These are phyloP conservation scores for Cladopsammia gracilis DNA, from an alignment of 64 coral and sea anemone species.

Conservation along the genomic window DNA sequence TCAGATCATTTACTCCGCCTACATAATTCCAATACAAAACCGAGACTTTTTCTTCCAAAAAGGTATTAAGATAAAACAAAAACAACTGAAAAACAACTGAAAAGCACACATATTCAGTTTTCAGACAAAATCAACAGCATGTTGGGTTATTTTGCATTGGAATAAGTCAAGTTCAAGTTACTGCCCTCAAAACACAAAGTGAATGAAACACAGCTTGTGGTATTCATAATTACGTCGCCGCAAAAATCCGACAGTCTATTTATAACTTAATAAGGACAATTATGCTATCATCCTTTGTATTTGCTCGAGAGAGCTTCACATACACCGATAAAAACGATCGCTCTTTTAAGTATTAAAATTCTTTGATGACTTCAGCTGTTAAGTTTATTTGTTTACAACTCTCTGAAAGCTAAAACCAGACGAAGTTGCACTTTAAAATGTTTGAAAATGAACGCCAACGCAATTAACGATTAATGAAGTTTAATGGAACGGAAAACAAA, in stretches of 20 bases:
- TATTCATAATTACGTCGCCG: neutral
- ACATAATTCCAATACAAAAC: too few species aligned
- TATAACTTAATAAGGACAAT: slow-evolving; percentile 14
- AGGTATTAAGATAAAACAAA: too few species aligned
- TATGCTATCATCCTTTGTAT: neutral
- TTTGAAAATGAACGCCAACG: neutral
- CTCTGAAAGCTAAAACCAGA: neutral
- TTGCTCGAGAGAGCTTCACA: neutral
- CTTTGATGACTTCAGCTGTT: neutral
- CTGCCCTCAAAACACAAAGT: neutral
- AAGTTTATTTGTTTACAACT: neutral
- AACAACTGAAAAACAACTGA: neutral
- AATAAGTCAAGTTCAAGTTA: neutral
- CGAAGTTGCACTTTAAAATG: too few species aligned
- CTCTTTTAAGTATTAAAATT: neutral
- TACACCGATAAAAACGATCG: neutral
- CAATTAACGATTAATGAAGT: neutral
- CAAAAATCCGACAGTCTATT: neutral
- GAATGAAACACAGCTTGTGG: neutral
- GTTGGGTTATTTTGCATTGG: neutral
- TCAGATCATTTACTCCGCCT: too few species aligned
- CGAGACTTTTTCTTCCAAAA: neutral
- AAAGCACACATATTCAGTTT: neutral
- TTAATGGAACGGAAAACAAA: neutral
- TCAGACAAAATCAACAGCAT: neutral